A percentile compares a stretch with the other conserved stretches of the same genome.
Conservation (phyloP, 2,113 vertebrate species). For the Nibea coibor region DNA sequence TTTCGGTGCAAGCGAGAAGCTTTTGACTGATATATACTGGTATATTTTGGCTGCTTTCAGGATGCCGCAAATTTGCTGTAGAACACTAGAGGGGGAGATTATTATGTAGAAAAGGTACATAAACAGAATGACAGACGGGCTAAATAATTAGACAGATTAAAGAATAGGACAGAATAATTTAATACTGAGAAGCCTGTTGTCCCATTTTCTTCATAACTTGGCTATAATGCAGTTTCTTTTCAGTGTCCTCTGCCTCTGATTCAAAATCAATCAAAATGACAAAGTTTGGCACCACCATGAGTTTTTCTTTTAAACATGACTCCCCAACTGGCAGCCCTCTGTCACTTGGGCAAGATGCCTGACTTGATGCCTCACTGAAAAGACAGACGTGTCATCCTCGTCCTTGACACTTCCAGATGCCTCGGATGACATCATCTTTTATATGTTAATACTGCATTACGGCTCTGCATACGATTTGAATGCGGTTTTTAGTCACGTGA, state of each 20-base stretch:
- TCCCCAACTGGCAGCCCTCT: slow-evolving; percentile 17
- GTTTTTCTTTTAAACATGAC: slow-evolving; percentile 4
- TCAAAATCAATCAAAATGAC: slow-evolving; percentile 48
- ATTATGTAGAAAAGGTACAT: background rate
- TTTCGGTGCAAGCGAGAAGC: background rate
- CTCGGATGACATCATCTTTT: slow-evolving; percentile 42
- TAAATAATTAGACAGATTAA: slow-evolving; percentile 29
- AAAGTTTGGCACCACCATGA: slow-evolving; percentile 9
- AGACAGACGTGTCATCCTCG: slow-evolving; percentile 27
- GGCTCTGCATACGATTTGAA: slow-evolving; percentile 29
- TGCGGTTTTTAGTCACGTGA: slow-evolving; percentile 20
- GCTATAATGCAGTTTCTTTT: slow-evolving; percentile 24
- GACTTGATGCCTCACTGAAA: slow-evolving; percentile 10
- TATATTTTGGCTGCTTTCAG: background rate
- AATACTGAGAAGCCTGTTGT: slow-evolving; percentile 22
- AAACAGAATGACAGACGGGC: slow-evolving; percentile 24
- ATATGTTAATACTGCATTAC: slow-evolving; percentile 29
- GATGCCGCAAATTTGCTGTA: slow-evolving; percentile 3
- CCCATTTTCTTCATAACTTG: slow-evolving; percentile 27
- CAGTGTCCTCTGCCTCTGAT: slow-evolving; percentile 19
- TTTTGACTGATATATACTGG: background rate
- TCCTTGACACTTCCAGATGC: slow-evolving; percentile 46
- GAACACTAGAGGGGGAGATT: background rate
- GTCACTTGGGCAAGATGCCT: slow-evolving; percentile 28
- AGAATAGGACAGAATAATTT: slow-evolving; percentile 6